Evolutionary conservation across 2,113 vertebrate species (phyloP), one percentile per base, ranked within the genome.

Genomic region (Egretta garzetta): DNA sequence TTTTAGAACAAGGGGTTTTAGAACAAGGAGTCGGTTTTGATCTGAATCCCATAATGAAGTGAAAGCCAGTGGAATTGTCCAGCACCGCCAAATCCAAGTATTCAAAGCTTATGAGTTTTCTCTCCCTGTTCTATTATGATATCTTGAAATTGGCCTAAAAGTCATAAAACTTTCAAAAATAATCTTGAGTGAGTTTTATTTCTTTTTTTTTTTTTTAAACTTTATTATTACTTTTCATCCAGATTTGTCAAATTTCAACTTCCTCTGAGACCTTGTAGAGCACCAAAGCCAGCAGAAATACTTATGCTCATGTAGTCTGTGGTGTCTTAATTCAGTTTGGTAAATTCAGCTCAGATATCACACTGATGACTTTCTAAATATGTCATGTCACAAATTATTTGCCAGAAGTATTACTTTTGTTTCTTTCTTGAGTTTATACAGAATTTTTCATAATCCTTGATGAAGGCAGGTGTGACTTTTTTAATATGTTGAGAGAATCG

Each of bases 241-340:
- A 70, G 13, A 14, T 84, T 86, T 84, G 49, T 75, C 12, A 86
- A 19, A 74, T 80, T 90, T 83, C 56, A 68, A 3, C 39, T 63
- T 88, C 64, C 12, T 39, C 45, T 79, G 49, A 89, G 73, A 79
- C 32, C 66, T 81, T 75, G 15, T 37, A 33, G 64, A 89, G 33
- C 35, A 84, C 23, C 14, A 43, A 72, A 84, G 2, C 56, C 35
- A 84, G 13, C 16, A 85, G 53, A 86, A 95, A 64, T 77, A 53
- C 22, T 90, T 63, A 49, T 0, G 1, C 8, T 82, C 33, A 11
- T 0, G 1, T 75, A 73, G 37, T 41, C 8, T 81, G 10, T 56
- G 5, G 6, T 68, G 12, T 41, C 35, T 68, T 86, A 81, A 53
- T 84, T 91, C 63, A 53, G 6, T 37, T 28, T 74, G 41, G 39